phyloP scores from a whole-genome alignment of 2,888 invertebrate species.

The Euclidia mi region DNA sequence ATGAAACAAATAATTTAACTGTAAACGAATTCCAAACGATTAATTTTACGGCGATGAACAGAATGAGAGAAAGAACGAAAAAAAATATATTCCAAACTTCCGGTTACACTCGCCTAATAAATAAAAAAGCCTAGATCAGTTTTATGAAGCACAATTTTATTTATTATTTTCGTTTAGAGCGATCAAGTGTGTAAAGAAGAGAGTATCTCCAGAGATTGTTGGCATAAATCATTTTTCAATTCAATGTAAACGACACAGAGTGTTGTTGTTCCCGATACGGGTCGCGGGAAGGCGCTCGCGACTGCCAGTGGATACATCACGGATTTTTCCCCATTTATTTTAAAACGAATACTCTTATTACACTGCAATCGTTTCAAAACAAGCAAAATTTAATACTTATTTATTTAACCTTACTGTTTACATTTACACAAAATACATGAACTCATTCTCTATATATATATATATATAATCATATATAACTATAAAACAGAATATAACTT shows the following conservation, averaged over 20 bases:
- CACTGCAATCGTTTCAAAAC: no score
- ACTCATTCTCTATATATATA: background rate
- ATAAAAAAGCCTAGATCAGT: constrained; percentile 69
- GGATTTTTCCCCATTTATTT: constrained; percentile 46
- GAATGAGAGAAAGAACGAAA: constrained; percentile 37
- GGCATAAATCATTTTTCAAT: constrained; percentile 88
- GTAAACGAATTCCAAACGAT: constrained; percentile 30
- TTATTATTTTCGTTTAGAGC: constrained; percentile 79
- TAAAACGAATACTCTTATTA: constrained; percentile 7
- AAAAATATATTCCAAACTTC: constrained; percentile 62
- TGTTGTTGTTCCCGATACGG: constrained; percentile 79
- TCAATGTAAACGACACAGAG: constrained; percentile 85
- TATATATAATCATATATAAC: background rate
- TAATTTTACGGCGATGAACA: constrained; percentile 55
- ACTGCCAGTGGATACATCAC: constrained; percentile 60
- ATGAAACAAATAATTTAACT: constrained; percentile 12
- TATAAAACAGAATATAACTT: background rate
- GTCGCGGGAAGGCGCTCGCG: constrained; percentile 49
- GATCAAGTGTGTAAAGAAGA: constrained; percentile 80
- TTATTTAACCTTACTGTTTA: no score
- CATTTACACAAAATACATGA: background rate
- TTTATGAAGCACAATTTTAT: constrained; percentile 69
- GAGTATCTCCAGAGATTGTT: constrained; percentile 81
- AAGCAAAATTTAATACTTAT: no score
- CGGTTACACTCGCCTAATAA: constrained; percentile 60